Percentiles rank a stretch among this genome's conserved stretches.
Evolutionary conservation across 2,113 vertebrate genomes (phyloP).

Genomic region (Ictidomys tridecemlineatus): DNA sequence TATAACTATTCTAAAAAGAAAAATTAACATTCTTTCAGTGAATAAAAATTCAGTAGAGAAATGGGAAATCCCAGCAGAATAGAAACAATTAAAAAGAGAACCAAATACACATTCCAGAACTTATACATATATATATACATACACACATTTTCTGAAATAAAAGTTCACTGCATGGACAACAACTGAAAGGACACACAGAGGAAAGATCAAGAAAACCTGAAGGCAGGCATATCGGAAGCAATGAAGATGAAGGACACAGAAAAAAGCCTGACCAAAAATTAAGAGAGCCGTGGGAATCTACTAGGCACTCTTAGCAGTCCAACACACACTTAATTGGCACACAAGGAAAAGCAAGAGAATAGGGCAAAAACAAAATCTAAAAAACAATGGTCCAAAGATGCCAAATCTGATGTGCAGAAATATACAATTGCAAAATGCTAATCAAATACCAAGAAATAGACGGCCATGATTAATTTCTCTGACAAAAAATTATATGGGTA

Average conservation of each 20-base stretch:
- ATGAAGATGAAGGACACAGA: neutral
- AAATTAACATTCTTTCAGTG: neutral
- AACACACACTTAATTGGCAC: neutral
- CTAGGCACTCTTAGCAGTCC: neutral
- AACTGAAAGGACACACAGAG: neutral
- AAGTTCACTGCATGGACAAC: too few relatives aligned
- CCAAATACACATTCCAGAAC: neutral
- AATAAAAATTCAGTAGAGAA: neutral
- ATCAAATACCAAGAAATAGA: neutral
- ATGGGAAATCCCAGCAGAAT: neutral
- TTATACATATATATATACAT: neutral
- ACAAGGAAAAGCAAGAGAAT: neutral
- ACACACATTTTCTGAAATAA: neutral
- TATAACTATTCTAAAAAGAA: neutral
- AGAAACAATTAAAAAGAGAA: neutral
- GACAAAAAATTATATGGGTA: too few relatives aligned
- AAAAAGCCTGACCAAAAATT: neutral
- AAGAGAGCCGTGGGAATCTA: neutral
- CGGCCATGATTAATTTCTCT: too few relatives aligned
- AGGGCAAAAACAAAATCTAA: neutral
- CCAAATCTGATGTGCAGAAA: neutral
- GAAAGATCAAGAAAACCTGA: neutral
- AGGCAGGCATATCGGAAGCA: too few relatives aligned
- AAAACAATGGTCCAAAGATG: neutral
- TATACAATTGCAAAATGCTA: neutral